Evolutionary conservation across 2,113 vertebrate species (phyloP), one percentile per base, ranked within the genome.

Genomic region (Phalacrocorax brasilianus): DNA sequence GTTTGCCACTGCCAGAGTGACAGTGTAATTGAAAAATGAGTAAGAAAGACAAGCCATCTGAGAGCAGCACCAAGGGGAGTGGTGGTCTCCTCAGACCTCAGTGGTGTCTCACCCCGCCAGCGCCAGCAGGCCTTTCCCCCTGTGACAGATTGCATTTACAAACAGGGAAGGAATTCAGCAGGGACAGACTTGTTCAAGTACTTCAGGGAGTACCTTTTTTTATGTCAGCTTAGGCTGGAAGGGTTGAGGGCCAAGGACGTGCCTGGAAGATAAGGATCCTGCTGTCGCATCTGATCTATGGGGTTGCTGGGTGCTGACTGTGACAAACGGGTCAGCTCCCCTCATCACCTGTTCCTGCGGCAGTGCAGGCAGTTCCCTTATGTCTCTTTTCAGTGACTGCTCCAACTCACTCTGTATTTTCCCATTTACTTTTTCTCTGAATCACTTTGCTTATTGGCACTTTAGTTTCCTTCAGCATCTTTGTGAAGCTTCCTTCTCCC

Each of bases 61-160:
- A 90, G 17, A 32, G 21, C 38, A 86, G 26, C 38, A 65, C 13
- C 0, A 0, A 3, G 3, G 3, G 3, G 5, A 27, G 4, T 4
- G 5, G 4, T 40, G 35, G 14, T 11, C 27, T 72, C 45, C 44
- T 92, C 38, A 68, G 40, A 83, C 27, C 12, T 42, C 28, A 10
- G 30, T 13, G 17, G 10, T 23, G 9, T 28, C 52, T 71, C 47
- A 62, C 15, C 5, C 13, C 20, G 5, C 17, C 1, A 0, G 8
- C 71, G 32, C 27, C 79, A 71, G 15, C 7, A 73, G 30, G 5
- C 15, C 14, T 56, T 56, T 90, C 11, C 12, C 8, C 35, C 33
- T 53, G 18, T 55, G 83, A 44, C 0, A 4, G 30, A 50, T 30
- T 0, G 0, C 18, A 22, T 27, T 77, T 44, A 50, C 20, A 71